Conservation (phyloP, 2,888 invertebrate species). For the Ectemnius lituratus region DNA sequence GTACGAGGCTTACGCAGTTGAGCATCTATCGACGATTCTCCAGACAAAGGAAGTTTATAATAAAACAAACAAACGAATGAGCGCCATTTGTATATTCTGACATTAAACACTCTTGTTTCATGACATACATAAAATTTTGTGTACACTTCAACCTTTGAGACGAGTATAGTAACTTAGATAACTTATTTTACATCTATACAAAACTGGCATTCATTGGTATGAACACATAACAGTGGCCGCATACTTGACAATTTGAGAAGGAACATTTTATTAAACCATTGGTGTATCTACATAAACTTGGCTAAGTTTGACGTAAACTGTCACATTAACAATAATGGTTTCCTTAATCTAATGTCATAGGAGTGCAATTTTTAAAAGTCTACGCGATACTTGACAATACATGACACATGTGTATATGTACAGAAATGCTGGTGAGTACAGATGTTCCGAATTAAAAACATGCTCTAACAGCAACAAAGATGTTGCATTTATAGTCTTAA, state of each 20-base stretch:
- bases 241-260: too few species aligned
- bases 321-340: not conserved
- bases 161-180: too few species aligned
- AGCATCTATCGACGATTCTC: constrained; percentile 36
- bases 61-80: constrained; percentile 15
- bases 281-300: too few species aligned
- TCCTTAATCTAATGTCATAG: constrained; percentile 19
- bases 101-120: constrained; percentile 40
- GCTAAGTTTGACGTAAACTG: too few species aligned
- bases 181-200: too few species aligned
- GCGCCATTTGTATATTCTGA: constrained; percentile 42
- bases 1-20: constrained; percentile 39
- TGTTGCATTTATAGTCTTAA: constrained; percentile 20
- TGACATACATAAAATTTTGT: constrained; percentile 30
- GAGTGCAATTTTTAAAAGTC: constrained; percentile 18
- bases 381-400: constrained; percentile 24
- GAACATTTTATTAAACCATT: too few species aligned
- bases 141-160: constrained; percentile 31
- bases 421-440: constrained; percentile 45
- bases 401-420: constrained; percentile 36
- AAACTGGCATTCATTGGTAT: too few species aligned
- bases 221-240: too few species aligned
- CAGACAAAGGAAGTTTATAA: constrained; percentile 32
- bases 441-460: constrained; percentile 31
- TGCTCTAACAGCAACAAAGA: constrained; percentile 23